phyloP scores from a whole-genome alignment of 2,113 vertebrate species.

The Leptobrachium ailaonicum region DNA sequence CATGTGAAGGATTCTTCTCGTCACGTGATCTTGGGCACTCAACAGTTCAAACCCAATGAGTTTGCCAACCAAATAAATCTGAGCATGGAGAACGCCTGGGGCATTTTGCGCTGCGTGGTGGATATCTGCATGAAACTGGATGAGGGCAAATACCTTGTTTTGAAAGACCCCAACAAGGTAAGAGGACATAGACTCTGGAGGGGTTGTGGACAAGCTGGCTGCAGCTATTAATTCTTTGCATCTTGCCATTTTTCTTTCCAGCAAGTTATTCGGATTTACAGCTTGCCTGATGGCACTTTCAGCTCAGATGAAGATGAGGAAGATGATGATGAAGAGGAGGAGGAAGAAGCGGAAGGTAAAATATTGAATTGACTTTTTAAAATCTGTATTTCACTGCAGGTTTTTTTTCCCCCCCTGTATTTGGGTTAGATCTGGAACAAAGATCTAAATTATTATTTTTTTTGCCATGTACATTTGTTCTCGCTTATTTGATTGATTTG shows the following conservation, averaged over 20 bases:
- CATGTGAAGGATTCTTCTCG: slow-evolving; percentile 93
- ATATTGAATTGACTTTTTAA: too few relatives aligned
- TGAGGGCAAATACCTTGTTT: slow-evolving; percentile 98
- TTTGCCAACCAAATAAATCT: slow-evolving; percentile 99
- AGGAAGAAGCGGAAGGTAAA: slow-evolving; percentile 79
- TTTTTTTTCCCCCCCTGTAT: too few relatives aligned
- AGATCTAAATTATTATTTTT: too few relatives aligned
- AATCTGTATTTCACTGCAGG: too few relatives aligned
- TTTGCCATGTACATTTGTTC: too few relatives aligned
- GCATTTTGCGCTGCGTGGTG: slow-evolving; percentile 94
- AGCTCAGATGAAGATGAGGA: slow-evolving; percentile 98
- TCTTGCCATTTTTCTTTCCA: slow-evolving; percentile 46
- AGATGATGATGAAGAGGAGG: slow-evolving; percentile 94
- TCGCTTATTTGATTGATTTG: too few relatives aligned
- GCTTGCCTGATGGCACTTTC: slow-evolving; percentile 95
- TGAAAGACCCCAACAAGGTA: slow-evolving; percentile 98
- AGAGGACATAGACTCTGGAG: neutral
- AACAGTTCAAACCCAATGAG: slow-evolving; percentile 98
- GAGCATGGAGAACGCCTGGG: slow-evolving; percentile 98
- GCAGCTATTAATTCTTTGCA: too few relatives aligned
- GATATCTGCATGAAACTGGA: slow-evolving; percentile 98
- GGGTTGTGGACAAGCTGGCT: too few relatives aligned
- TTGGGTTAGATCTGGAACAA: too few relatives aligned
- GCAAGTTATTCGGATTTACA: slow-evolving; percentile 98
- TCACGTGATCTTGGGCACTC: slow-evolving; percentile 92